Base-by-base conservation (phyloP, 1,140 invertebrate species). In the Zaprionus nigranus region DNA sequence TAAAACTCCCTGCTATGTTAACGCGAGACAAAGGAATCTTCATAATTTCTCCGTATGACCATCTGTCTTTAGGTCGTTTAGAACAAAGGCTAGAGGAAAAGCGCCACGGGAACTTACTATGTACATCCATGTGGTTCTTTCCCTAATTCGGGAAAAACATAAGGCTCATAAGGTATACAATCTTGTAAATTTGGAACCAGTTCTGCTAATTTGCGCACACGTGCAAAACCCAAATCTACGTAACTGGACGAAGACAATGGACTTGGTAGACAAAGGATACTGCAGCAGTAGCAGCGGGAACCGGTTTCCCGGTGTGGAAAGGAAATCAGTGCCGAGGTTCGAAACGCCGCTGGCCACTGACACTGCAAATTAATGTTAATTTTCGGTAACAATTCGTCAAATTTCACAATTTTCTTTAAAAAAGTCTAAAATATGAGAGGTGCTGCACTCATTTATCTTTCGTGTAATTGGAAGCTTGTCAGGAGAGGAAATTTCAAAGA, bases 191-290 rank as follows among this genome's bases (percentile, higher is more conserved):
- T 60, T 46, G 59, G 46, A 81, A 88, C 85, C 78, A 88, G 85
- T 90, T 88, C 63, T 69, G 85, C 86, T 88, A 88, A 88, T 88
- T 88, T 88, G 81, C 77, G 75, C 85, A 77, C 85, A 88, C 85
- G 85, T 88, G 85, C 84, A 88, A 88, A 85, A 77, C 68, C 74
- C 67, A 84, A 79, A 68, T 80, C 67, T 59, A 24, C 20, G 75
- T 51, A 69, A 75, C 62, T 73, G 22, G 43, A 26, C 28, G 56
- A 34, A 78, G 43, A 78, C 71, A 78, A 78, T 63, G 30, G 56
- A 15, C n/a, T 58, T 46, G 1, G 28, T 26, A 46, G 34, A 81
- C 77, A 83, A 87, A 70, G 69, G 78, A 88, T 75, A 40, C 43
- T 17, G 40, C 40, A 9, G n/a, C 6, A 46, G 40, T n/a, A 46